Conservation (phyloP, 2,888 invertebrate genomes). For the Trissonchulus sp. region DNA sequence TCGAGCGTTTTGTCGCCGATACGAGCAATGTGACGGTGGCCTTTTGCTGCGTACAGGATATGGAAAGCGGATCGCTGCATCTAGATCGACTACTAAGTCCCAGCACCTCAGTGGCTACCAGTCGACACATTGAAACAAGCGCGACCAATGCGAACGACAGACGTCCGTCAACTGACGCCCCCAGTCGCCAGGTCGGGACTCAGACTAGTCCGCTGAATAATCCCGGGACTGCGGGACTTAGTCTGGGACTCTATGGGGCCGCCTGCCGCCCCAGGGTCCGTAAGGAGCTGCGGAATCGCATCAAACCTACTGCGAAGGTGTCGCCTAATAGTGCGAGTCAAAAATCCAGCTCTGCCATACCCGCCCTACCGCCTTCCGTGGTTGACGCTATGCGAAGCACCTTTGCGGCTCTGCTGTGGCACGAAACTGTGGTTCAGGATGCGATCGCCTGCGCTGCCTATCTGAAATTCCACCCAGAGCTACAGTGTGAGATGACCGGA, state of each 20-base stretch:
- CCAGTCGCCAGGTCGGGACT: slow-evolving; percentile 17
- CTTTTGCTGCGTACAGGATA: slow-evolving; percentile 32
- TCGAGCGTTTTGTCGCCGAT: neutral
- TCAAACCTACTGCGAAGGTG: slow-evolving; percentile 31
- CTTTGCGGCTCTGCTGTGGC: slow-evolving; percentile 93
- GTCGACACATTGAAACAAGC: neutral
- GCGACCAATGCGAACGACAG: too few relatives aligned
- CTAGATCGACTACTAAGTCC: neutral
- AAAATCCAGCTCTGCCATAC: neutral
- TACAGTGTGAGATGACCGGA: slow-evolving; percentile 35
- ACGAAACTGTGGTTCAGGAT: slow-evolving; percentile 92
- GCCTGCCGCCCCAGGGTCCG: neutral
- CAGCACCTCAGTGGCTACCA: neutral
- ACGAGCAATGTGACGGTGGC: neutral
- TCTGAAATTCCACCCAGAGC: slow-evolving; percentile 67
- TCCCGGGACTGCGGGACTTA: neutral
- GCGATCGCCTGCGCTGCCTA: slow-evolving; percentile 97
- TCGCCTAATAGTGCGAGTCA: neutral
- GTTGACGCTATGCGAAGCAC: slow-evolving; percentile 86
- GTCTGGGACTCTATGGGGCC: neutral
- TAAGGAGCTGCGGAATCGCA: neutral
- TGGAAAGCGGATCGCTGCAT: neutral
- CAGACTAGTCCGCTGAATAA: slow-evolving; percentile 28
- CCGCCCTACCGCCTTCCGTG: slow-evolving; percentile 81
- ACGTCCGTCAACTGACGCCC: neutral